These are phyloP conservation scores for Florisuga fusca DNA, from an alignment of 2,797 vertebrate species.

Conservation along the genomic window DNA sequence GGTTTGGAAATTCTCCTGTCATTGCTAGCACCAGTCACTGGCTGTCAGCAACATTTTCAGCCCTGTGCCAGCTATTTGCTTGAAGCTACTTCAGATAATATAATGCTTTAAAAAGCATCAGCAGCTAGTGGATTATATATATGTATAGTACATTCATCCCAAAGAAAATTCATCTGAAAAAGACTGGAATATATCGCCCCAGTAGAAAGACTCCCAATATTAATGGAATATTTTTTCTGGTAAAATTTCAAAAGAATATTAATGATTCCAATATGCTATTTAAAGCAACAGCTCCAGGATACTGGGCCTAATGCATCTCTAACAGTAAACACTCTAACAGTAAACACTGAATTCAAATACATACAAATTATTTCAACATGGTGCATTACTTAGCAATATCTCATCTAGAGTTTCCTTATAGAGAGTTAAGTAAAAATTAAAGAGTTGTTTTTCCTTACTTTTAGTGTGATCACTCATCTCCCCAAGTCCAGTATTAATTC, in stretches of 20 bases:
- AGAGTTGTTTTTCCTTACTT: conserved; percentile 83
- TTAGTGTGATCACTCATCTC: conserved; percentile 81
- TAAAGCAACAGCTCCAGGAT: conserved; percentile 7
- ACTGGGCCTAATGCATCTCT: conserved; percentile 18
- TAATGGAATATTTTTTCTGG: neutral
- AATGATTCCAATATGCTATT: conserved; percentile 29
- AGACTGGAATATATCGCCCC: neutral
- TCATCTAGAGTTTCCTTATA: neutral
- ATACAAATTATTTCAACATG: neutral
- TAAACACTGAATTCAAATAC: conserved; percentile 37
- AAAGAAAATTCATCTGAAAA: neutral
- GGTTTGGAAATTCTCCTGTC: neutral
- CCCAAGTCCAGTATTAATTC: conserved; percentile 89
- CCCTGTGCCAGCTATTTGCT: neutral
- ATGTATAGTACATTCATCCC: neutral
- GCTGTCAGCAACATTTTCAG: conserved; percentile 27
- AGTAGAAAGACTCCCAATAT: neutral
- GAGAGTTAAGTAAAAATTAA: conserved; percentile 15
- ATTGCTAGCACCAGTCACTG: neutral
- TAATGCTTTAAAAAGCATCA: neutral
- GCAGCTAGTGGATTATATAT: neutral
- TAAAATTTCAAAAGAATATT: conserved; percentile 37
- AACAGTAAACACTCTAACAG: neutral
- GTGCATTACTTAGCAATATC: neutral
- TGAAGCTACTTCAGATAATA: no score